Conservation (phyloP, 2,113 vertebrate genomes). For the Archilochus colubris region DNA sequence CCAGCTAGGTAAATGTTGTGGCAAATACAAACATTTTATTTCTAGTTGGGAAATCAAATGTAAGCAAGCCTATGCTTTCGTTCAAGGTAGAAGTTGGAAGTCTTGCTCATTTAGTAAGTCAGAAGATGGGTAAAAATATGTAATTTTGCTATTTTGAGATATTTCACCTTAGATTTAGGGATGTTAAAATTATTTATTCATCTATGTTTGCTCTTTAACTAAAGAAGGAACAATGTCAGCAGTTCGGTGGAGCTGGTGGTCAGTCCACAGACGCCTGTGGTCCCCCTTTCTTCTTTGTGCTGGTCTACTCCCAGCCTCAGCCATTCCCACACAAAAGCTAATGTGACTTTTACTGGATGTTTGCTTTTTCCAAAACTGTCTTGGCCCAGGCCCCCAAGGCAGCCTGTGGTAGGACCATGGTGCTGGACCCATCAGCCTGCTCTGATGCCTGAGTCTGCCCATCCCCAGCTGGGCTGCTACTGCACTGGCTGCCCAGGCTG, state of each 20-base stretch:
- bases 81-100: background rate
- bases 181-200: background rate
- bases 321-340: background rate
- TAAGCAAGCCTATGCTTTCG: background rate
- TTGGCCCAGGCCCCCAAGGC: background rate
- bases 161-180: background rate
- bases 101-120: background rate
- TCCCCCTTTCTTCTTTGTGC: background rate
- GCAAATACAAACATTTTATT: background rate
- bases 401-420: accelerated
- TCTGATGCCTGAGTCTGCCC: background rate
- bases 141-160: background rate
- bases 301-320: background rate
- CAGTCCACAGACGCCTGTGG: accelerated
- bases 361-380: background rate
- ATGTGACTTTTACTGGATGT: background rate
- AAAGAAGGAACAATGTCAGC: background rate
- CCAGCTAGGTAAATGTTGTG: background rate
- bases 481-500: background rate
- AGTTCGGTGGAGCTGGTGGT: background rate
- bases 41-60: background rate
- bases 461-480: background rate
- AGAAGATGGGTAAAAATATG: background rate
- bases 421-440: background rate
- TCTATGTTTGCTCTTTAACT: background rate